Evolutionary conservation across 2,888 invertebrate species (phyloP).

Genomic region (Stenotaenia linearis): DNA sequence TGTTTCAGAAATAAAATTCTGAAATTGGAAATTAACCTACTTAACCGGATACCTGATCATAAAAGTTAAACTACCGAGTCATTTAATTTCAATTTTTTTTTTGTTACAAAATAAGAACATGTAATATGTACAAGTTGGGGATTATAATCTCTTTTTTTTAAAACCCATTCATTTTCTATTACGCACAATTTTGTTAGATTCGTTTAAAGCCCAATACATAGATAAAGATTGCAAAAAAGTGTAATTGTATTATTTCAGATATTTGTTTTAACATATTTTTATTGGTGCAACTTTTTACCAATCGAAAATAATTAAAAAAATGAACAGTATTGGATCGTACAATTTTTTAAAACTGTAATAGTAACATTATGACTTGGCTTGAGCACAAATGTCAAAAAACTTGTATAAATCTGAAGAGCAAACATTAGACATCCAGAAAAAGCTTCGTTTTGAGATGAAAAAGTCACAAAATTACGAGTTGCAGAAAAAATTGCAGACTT

Average conservation of each 20-base stretch:
- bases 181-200: neutral
- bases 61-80: neutral
- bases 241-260: neutral
- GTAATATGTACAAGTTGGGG: neutral
- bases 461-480: neutral
- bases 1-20: neutral
- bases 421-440: neutral
- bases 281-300: conserved; percentile 9
- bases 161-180: neutral
- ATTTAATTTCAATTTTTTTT: neutral
- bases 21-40: neutral
- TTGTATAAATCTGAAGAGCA: neutral
- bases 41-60: neutral
- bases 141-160: no score
- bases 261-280: neutral
- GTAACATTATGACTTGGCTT: conserved; percentile 4
- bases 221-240: neutral
- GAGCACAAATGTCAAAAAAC: conserved; percentile 9
- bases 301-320: neutral
- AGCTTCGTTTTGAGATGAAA: conserved; percentile 1
- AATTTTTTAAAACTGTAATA: neutral
- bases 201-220: neutral
- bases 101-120: neutral
- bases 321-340: neutral
- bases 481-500: neutral